Conservation (phyloP, 2,888 invertebrate genomes). For the Clunio marinus region DNA sequence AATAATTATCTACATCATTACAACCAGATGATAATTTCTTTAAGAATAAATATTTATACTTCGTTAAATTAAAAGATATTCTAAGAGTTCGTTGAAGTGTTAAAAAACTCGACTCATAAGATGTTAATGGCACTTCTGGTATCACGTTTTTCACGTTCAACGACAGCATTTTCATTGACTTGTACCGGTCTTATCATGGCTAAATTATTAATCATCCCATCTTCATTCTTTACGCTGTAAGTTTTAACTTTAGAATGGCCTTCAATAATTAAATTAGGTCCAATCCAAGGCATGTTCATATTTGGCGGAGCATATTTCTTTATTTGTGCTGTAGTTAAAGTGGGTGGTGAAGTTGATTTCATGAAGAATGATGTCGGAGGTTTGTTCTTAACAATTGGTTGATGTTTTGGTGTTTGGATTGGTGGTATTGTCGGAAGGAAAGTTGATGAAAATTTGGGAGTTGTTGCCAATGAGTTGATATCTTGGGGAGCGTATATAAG, state of each 20-base stretch:
- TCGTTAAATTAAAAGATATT: no score
- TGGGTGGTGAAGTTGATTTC: slow-evolving; percentile 49
- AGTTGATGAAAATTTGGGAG: slow-evolving; percentile 41
- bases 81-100: no score
- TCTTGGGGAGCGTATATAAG: slow-evolving; percentile 40
- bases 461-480: slow-evolving; percentile 43
- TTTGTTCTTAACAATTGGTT: slow-evolving; percentile 43
- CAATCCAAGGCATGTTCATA: slow-evolving; percentile 59
- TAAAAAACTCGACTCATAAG: no score
- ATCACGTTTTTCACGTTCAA: no score
- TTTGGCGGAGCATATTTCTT: slow-evolving; percentile 60
- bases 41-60: no score
- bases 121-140: no score
- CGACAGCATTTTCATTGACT: slow-evolving; percentile 47
- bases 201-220: slow-evolving; percentile 46
- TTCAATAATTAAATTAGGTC: slow-evolving; percentile 72
- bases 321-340: slow-evolving; percentile 58
- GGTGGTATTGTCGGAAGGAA: slow-evolving; percentile 44
- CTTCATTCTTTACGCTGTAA: slow-evolving; percentile 62
- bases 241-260: slow-evolving; percentile 83
- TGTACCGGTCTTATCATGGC: slow-evolving; percentile 50
- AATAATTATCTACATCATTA: no score
- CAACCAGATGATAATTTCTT: no score
- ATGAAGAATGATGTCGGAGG: no score
- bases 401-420: slow-evolving; percentile 41